Base-by-base conservation (phyloP, 1,140 invertebrate species). In the Drosophila willistoni region DNA sequence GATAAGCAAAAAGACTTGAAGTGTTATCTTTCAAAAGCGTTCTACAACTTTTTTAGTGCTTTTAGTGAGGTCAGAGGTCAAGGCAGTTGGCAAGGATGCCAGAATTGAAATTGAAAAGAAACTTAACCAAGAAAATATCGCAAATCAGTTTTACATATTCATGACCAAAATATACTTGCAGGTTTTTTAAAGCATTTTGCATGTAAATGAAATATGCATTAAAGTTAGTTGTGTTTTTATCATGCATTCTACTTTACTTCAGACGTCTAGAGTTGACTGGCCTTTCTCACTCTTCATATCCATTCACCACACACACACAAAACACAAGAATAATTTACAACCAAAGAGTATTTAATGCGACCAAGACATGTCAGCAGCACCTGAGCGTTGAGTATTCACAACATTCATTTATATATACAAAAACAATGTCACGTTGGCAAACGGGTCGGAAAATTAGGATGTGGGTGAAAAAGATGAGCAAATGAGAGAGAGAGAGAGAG, bases 281-380 rank as follows among this genome's bases (percentile, higher is more conserved):
- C 82, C 83, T 71, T 36, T 36, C 34, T 12, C 9, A 68, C 54
- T 55, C 74, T 70, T 39, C 73, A 71, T 79, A 66, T 68, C 10
- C 9, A 29, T 22, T 22, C 22, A 55, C 1, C 51, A 19, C 17
- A 55, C 51, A 55, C 51, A 55, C 9, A 34, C n/a, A 10, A 39
- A 9, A 47, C 44, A 36, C 66, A 51, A 44, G 17, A 68, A 61
- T 74, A 72, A 70, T 71, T 79, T 85, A 59, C 71, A 63, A 56
- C 56, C 44, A 17, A 64, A 68, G 83, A 74, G 73, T 77, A 83
- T 89, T 87, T 79, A 87, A 80, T 80, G 70, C 71, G 71, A 54
- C 62, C 69, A 67, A 60, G 76, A 79, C 77, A 74, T 86, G 83
- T 71, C 82, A 71, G 64, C 77, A 79, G 69, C 79, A 79, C 56